Evolutionary conservation across 2,113 vertebrate species (phyloP).

Genomic region (Probosciger aterrimus): DNA sequence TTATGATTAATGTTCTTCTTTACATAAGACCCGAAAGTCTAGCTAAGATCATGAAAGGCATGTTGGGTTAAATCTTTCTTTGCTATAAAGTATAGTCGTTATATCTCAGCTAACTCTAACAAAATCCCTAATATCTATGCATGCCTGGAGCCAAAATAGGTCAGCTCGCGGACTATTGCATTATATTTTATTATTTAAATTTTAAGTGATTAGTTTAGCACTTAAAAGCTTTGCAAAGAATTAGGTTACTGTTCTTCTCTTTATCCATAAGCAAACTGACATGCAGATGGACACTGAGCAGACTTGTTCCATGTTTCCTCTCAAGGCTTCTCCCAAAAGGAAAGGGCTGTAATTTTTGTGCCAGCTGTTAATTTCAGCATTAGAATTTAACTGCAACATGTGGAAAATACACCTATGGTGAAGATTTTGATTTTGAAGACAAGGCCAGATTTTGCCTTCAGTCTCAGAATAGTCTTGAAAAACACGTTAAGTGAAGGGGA

Average conservation of each 20-base stretch:
- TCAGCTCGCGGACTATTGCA: background rate
- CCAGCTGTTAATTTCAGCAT: background rate
- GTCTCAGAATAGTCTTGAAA: background rate
- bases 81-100: constrained; percentile 47
- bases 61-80: constrained; percentile 66
- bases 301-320: background rate
- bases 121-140: constrained; percentile 43
- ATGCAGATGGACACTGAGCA: background rate
- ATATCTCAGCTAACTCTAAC: constrained; percentile 45
- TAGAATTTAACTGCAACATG: background rate
- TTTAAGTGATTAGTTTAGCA: constrained; percentile 48
- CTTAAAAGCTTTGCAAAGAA: constrained; percentile 7
- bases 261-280: background rate
- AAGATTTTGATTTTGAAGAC: background rate
- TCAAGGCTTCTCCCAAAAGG: background rate
- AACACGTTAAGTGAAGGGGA: background rate
- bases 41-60: constrained; percentile 61
- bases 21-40: constrained; percentile 48
- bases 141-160: constrained; percentile 54
- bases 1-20: constrained; percentile 75
- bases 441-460: background rate
- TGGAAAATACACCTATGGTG: background rate
- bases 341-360: background rate
- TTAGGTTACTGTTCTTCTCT: constrained; percentile 42
- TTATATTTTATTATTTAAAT: constrained; percentile 64